These are phyloP conservation scores for Calephelis perditalis DNA, from an alignment of 2,888 invertebrate species.

Conservation along the genomic window DNA sequence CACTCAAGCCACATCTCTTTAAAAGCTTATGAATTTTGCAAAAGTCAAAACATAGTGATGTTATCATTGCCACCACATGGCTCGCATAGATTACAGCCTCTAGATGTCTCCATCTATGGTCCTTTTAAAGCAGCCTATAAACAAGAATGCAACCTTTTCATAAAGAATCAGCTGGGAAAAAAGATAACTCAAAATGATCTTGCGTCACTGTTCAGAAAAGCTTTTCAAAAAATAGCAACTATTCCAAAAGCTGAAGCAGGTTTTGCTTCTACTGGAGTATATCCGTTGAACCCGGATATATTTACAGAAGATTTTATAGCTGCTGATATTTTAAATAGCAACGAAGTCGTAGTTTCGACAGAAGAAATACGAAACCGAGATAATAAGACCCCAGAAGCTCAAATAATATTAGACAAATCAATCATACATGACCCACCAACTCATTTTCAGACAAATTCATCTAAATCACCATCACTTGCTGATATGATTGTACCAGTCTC, in stretches of 20 bases:
- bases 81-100: constrained; percentile 32
- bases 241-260: constrained; percentile 30
- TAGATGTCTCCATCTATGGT: constrained; percentile 25
- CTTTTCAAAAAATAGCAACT: constrained; percentile 24
- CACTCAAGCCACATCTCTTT: constrained; percentile 31
- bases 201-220: constrained; percentile 23
- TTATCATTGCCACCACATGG: constrained; percentile 34
- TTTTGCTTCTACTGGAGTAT: constrained; percentile 27
- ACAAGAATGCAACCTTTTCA: constrained; percentile 13
- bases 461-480: too few relatives aligned
- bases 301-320: constrained; percentile 26
- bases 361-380: background rate
- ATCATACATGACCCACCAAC: too few relatives aligned
- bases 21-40: constrained; percentile 33
- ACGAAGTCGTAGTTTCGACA: background rate
- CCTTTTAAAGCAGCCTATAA: constrained; percentile 16
- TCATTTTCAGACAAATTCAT: too few relatives aligned
- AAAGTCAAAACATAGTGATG: constrained; percentile 29
- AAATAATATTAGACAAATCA: too few relatives aligned
- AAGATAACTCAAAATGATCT: constrained; percentile 27
- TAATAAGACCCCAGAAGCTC: background rate
- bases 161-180: constrained; percentile 16
- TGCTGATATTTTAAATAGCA: constrained; percentile 22
- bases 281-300: constrained; percentile 25
- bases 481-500: too few relatives aligned